Evolutionary conservation across 2,888 invertebrate species (phyloP).

Genomic region (Mesorhabditis belari): DNA sequence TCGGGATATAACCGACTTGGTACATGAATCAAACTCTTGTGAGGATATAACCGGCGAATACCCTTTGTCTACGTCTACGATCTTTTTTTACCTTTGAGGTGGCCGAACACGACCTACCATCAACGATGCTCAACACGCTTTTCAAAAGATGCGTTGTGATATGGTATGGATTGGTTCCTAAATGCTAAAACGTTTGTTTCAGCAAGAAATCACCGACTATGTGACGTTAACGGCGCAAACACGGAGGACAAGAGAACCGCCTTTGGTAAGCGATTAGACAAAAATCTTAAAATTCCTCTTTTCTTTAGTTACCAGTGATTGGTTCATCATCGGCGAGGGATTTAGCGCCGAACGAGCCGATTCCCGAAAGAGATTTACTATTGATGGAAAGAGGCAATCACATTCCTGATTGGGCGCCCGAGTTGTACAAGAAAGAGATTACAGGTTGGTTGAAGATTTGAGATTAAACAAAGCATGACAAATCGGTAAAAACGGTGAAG

Average conservation of each 20-base stretch:
- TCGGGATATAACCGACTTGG: too few relatives aligned
- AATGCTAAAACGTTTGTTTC: too few relatives aligned
- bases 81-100: too few relatives aligned
- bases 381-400: not conserved
- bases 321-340: not conserved
- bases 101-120: not conserved
- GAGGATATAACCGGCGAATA: too few relatives aligned
- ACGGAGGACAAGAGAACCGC: not conserved
- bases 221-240: not conserved
- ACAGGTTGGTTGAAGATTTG: too few relatives aligned
- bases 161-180: too few relatives aligned
- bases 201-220: not conserved
- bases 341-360: not conserved
- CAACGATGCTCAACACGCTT: not conserved
- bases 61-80: too few relatives aligned
- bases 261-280: not conserved
- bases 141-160: not conserved
- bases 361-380: not conserved
- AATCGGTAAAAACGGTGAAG: too few relatives aligned
- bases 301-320: not conserved
- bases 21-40: too few relatives aligned
- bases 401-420: not conserved
- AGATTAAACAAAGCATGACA: too few relatives aligned
- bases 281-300: not conserved
- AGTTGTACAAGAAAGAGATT: too few relatives aligned